Evolutionary conservation across 2,797 vertebrate genomes (phyloP).

Genomic region (Scomberomorus guttatus): DNA sequence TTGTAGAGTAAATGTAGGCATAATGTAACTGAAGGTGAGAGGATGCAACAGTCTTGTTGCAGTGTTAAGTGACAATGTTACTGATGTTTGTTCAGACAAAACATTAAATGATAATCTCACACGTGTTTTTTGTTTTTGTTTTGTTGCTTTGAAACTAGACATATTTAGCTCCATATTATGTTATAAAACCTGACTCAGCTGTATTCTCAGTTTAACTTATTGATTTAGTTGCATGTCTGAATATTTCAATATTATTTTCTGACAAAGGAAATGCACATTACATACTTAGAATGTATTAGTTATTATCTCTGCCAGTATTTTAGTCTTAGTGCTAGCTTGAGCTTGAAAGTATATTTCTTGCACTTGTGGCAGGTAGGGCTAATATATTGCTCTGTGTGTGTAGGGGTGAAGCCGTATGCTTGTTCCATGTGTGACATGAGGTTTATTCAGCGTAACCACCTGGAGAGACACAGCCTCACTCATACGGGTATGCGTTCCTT

Average conservation of each 20-base stretch:
- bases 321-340: slow-evolving; percentile 55
- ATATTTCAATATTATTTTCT: slow-evolving; percentile 39
- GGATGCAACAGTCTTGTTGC: background rate
- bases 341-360: slow-evolving; percentile 70
- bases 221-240: slow-evolving; percentile 66
- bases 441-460: slow-evolving; percentile 97
- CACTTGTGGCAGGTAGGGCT: slow-evolving; percentile 79
- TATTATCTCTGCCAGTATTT: slow-evolving; percentile 33
- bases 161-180: slow-evolving; percentile 22
- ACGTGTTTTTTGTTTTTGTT: slow-evolving; percentile 12
- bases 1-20: background rate
- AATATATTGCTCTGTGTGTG: slow-evolving; percentile 85
- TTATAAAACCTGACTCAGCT: slow-evolving; percentile 6
- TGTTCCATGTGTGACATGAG: slow-evolving; percentile 96
- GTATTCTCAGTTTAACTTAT: slow-evolving; percentile 10
- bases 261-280: slow-evolving; percentile 41
- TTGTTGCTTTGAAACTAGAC: slow-evolving; percentile 17
- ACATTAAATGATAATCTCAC: slow-evolving; percentile 5
- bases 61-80: slow-evolving; percentile 4
- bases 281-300: slow-evolving; percentile 18
- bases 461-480: slow-evolving; percentile 95
- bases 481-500: slow-evolving; percentile 88
- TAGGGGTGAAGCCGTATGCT: slow-evolving; percentile 96
- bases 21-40: background rate
- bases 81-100: slow-evolving; percentile 25